Evolutionary conservation across 2,888 invertebrate species (phyloP).

Genomic region (Linyphia triangularis): DNA sequence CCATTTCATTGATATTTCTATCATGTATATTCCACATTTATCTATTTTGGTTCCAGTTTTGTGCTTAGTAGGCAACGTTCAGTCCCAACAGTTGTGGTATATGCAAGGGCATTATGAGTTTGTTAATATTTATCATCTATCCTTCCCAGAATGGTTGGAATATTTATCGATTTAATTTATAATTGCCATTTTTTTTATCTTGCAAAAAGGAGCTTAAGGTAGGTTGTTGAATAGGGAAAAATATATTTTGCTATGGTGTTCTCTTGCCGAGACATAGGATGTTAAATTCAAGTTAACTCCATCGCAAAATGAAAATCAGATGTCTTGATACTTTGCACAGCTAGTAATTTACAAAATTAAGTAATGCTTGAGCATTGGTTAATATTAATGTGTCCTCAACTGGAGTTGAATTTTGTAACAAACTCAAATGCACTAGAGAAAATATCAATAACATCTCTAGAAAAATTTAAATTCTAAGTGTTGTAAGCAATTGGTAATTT

Average conservation of each 20-base stretch:
- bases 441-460: no score
- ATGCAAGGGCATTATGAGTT: conserved; percentile 67
- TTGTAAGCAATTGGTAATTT: no score
- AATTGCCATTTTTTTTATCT: conserved; percentile 61
- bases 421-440: no score
- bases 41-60: conserved; percentile 20
- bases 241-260: background rate
- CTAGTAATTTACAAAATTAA: background rate
- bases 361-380: background rate
- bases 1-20: conserved; percentile 48
- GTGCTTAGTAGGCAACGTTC: conserved; percentile 32
- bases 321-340: background rate
- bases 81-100: conserved; percentile 39
- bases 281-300: background rate
- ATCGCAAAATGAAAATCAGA: background rate
- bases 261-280: background rate
- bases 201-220: conserved; percentile 18
- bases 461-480: no score
- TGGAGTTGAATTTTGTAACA: no score
- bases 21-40: conserved; percentile 32
- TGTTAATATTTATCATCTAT: conserved; percentile 53
- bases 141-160: conserved; percentile 54
- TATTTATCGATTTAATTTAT: conserved; percentile 58
- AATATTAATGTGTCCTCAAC: no score
- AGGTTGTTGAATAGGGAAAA: background rate